Percentiles rank a stretch among this genome's conserved stretches.
These are phyloP conservation scores for Acanthosepion pharaonis DNA, from an alignment of 2,888 invertebrate species.

Conservation along the genomic window DNA sequence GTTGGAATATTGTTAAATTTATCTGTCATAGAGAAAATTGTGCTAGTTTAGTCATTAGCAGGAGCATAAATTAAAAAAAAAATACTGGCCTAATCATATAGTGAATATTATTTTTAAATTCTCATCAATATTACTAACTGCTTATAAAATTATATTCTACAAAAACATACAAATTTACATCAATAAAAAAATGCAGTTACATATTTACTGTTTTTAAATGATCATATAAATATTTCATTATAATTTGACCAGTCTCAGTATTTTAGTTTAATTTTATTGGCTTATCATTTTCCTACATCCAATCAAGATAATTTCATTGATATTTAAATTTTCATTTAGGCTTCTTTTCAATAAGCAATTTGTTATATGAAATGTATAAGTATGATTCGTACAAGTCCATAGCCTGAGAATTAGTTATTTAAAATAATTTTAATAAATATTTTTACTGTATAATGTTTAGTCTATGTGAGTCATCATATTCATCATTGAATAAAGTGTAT, in stretches of 20 bases:
- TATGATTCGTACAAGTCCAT: too few relatives aligned
- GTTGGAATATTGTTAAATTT: not conserved
- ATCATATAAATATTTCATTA: not conserved
- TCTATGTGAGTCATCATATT: too few relatives aligned
- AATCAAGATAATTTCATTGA: not conserved
- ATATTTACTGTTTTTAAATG: not conserved
- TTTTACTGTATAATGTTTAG: too few relatives aligned
- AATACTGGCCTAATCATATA: not conserved
- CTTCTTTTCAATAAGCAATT: not conserved
- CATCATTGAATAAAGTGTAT: too few relatives aligned
- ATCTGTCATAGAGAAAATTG: not conserved
- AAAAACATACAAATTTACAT: too few relatives aligned
- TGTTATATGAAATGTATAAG: not conserved
- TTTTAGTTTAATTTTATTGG: not conserved
- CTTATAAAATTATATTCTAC: too few relatives aligned
- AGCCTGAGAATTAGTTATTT: not conserved
- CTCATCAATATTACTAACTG: too few relatives aligned
- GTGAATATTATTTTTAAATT: too few relatives aligned
- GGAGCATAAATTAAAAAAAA: not conserved
- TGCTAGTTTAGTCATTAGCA: not conserved
- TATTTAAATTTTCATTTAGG: not conserved
- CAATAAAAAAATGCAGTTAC: too few relatives aligned
- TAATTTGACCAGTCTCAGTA: not conserved
- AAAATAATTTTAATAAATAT: too few relatives aligned
- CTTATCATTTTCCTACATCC: not conserved